Percentiles rank a stretch among this genome's conserved stretches.
phyloP scores from a whole-genome alignment of 2,888 invertebrate genomes.

The Nemotelus pantherinus region DNA sequence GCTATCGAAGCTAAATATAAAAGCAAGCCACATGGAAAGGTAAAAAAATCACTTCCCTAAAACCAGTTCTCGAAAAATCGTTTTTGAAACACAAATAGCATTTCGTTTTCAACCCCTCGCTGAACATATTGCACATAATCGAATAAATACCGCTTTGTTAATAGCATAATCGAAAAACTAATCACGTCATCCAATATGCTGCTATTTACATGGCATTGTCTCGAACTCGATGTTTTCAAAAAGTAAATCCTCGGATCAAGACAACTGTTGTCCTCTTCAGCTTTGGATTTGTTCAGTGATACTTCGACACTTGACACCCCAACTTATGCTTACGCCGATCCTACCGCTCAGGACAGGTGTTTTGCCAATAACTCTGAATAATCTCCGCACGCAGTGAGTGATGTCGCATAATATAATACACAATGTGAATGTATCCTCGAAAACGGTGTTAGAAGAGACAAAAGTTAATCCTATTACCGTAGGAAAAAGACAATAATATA shows the following conservation, averaged over 20 bases:
- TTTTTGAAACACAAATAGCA: too few species aligned
- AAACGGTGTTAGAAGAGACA: not conserved
- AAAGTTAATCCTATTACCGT: slow-evolving; percentile 33
- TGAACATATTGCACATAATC: too few species aligned
- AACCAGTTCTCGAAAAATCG: too few species aligned
- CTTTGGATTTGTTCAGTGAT: not conserved
- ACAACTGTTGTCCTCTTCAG: slow-evolving; percentile 21
- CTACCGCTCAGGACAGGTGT: slow-evolving; percentile 20
- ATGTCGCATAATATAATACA: not conserved
- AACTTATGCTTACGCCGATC: not conserved
- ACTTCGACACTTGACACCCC: slow-evolving; percentile 20
- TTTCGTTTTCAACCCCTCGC: too few species aligned
- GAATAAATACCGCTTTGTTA: slow-evolving; percentile 44
- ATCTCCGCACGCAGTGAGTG: slow-evolving; percentile 7
- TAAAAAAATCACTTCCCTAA: too few species aligned
- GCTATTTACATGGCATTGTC: slow-evolving; percentile 24
- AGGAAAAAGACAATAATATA: too few species aligned
- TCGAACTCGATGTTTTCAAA: not conserved
- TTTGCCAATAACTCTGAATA: slow-evolving; percentile 14
- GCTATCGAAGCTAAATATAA: too few species aligned
- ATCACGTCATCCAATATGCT: slow-evolving; percentile 56
- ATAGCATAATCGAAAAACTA: slow-evolving; percentile 54
- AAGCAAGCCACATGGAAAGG: too few species aligned
- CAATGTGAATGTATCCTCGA: not conserved
- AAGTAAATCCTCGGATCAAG: slow-evolving; percentile 10